Percentiles rank a stretch among this genome's conserved stretches.
These are phyloP conservation scores for Candidula unifasciata DNA, from an alignment of 2,888 invertebrate species.

Conservation along the genomic window DNA sequence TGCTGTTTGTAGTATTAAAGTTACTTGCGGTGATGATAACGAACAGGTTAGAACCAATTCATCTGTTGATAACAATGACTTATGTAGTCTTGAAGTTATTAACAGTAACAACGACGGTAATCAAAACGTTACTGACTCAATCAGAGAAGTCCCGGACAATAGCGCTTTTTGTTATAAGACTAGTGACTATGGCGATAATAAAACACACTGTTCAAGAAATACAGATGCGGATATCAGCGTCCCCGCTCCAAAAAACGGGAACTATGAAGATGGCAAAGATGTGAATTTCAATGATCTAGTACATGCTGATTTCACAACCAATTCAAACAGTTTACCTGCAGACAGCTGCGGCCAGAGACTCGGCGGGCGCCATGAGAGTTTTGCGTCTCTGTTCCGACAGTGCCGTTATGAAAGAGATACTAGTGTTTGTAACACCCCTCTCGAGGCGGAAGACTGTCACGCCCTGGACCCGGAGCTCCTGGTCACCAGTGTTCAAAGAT, in stretches of 20 bases:
- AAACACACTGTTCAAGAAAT: no score
- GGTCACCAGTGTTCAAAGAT: background rate
- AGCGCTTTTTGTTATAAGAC: background rate
- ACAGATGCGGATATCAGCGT: no score
- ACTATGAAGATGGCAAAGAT: background rate
- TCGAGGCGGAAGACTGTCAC: background rate
- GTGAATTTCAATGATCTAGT: background rate
- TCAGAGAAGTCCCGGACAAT: no score
- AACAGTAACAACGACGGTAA: no score
- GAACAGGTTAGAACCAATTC: no score
- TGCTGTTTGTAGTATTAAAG: no score
- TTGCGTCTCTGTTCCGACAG: constrained; percentile 4
- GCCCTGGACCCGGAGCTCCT: background rate
- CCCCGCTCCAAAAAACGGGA: no score
- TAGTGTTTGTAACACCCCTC: background rate
- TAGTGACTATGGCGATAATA: background rate
- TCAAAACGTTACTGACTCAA: no score
- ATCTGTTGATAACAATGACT: no score
- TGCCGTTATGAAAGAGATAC: constrained; percentile 12
- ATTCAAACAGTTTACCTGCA: background rate
- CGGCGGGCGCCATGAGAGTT: background rate
- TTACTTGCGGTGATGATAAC: no score
- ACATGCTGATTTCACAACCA: background rate
- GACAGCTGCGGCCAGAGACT: background rate
- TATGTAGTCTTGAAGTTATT: no score